Conservation (phyloP, 2,888 invertebrate species). For the Caenorhabditis virilis region DNA sequence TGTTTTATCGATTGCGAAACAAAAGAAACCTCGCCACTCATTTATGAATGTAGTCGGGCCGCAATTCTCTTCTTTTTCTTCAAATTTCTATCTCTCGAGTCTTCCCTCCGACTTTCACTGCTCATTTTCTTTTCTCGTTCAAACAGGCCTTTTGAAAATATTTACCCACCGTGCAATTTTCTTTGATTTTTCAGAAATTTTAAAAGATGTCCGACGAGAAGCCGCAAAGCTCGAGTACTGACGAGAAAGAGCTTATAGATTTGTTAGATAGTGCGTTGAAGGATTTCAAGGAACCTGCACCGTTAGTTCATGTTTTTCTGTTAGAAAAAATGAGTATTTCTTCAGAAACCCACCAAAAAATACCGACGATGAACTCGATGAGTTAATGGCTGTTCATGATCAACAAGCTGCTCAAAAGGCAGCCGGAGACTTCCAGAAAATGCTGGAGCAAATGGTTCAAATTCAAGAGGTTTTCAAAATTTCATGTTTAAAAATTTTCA, state of each 20-base stretch:
- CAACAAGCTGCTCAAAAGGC: slow-evolving; percentile 53
- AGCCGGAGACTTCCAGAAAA: slow-evolving; percentile 50
- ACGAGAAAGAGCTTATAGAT: slow-evolving; percentile 35
- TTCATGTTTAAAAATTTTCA: background rate
- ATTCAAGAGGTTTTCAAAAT: slow-evolving; percentile 41
- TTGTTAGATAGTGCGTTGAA: slow-evolving; percentile 41
- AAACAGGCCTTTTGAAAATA: no score
- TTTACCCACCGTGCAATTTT: no score
- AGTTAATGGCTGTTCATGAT: slow-evolving; percentile 47
- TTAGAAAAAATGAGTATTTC: slow-evolving; percentile 1
- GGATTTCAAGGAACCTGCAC: slow-evolving; percentile 22
- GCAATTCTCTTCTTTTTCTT: no score
- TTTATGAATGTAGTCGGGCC: no score
- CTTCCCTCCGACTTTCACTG: no score
- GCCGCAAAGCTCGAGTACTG: slow-evolving; percentile 2
- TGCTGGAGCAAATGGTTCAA: slow-evolving; percentile 53
- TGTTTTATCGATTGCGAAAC: no score
- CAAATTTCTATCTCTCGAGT: no score
- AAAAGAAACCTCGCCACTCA: no score
- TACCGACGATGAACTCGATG: slow-evolving; percentile 55
- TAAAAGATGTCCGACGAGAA: slow-evolving; percentile 25
- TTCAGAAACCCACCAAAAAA: slow-evolving; percentile 9
- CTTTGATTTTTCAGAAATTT: slow-evolving; percentile 13
- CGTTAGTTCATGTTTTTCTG: slow-evolving; percentile 19
- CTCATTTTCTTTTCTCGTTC: no score